Percentiles rank a stretch among this genome's conserved stretches.
Conservation (phyloP, 2,113 vertebrate genomes). For the Polyodon spathula region DNA sequence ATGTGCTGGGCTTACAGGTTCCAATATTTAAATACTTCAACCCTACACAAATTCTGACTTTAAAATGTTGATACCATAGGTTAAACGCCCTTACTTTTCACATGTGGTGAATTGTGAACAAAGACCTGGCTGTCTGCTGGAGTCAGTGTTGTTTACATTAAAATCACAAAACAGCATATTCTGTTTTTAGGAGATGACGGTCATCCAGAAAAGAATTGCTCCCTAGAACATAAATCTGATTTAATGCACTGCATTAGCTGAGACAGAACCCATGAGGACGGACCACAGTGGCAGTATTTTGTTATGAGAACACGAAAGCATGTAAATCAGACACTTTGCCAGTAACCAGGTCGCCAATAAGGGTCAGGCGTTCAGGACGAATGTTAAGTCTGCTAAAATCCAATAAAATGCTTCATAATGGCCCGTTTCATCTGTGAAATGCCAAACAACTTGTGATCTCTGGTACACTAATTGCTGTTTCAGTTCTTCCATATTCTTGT, state of each 20-base stretch:
- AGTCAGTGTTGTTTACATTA: slow-evolving; percentile 20
- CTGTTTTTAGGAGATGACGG: slow-evolving; percentile 7
- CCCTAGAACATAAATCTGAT: slow-evolving; percentile 54
- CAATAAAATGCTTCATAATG: slow-evolving; percentile 56
- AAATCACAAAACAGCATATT: slow-evolving; percentile 19
- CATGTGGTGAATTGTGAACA: slow-evolving; percentile 34
- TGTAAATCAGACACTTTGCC: slow-evolving; percentile 28
- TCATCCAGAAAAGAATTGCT: slow-evolving; percentile 48
- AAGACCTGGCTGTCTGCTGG: slow-evolving; percentile 42
- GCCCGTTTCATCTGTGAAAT: slow-evolving; percentile 43
- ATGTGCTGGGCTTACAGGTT: no score
- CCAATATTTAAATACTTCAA: no score
- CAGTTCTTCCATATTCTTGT: slow-evolving; percentile 24
- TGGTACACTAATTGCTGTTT: slow-evolving; percentile 34
- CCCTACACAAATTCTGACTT: no score
- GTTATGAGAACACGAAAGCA: slow-evolving; percentile 19
- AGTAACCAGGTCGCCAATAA: slow-evolving; percentile 21
- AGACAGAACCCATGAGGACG: slow-evolving; percentile 48
- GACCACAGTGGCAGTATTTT: slow-evolving; percentile 24
- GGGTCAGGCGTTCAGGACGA: slow-evolving; percentile 26
- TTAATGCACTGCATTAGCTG: slow-evolving; percentile 44
- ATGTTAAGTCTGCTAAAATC: slow-evolving; percentile 38
- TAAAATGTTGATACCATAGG: no score
- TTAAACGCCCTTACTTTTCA: slow-evolving; percentile 14
- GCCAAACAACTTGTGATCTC: slow-evolving; percentile 56